These are phyloP conservation scores for Okapia johnstoni DNA, from an alignment of 2,113 vertebrate species.

Conservation along the genomic window DNA sequence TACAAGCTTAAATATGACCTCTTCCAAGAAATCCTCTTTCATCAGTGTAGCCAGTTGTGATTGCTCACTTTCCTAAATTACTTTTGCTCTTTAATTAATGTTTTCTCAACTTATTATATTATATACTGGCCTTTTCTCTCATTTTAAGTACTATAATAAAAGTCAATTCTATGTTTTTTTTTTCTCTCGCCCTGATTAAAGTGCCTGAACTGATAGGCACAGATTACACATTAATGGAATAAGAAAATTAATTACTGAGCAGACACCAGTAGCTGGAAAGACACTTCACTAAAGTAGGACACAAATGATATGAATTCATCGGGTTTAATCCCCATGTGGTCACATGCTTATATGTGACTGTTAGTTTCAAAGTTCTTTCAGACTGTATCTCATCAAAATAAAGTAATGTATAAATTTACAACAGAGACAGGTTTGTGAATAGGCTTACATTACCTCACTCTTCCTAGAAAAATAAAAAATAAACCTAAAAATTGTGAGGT, in stretches of 20 bases:
- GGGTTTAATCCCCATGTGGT: not conserved
- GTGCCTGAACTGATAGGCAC: not conserved
- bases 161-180: not conserved
- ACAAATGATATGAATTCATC: not conserved
- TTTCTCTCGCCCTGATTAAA: not conserved
- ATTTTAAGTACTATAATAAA: not conserved
- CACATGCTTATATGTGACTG: not conserved
- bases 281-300: not conserved
- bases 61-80: not conserved
- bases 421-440: not conserved
- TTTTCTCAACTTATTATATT: not conserved
- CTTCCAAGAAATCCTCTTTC: not conserved
- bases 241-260: not conserved
- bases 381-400: not conserved
- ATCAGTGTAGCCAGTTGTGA: not conserved
- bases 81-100: not conserved
- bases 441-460: not conserved
- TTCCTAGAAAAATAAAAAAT: not conserved
- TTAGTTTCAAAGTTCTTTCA: not conserved
- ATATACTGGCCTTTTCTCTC: not conserved
- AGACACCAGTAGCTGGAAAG: not conserved
- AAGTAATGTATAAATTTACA: not conserved
- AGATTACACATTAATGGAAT: not conserved
- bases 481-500: not conserved
- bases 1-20: not conserved